A percentile compares a stretch with the other conserved stretches of the same genome.
Conservation (phyloP, 2,797 vertebrate species). For the Euphonia xanthogaster region DNA sequence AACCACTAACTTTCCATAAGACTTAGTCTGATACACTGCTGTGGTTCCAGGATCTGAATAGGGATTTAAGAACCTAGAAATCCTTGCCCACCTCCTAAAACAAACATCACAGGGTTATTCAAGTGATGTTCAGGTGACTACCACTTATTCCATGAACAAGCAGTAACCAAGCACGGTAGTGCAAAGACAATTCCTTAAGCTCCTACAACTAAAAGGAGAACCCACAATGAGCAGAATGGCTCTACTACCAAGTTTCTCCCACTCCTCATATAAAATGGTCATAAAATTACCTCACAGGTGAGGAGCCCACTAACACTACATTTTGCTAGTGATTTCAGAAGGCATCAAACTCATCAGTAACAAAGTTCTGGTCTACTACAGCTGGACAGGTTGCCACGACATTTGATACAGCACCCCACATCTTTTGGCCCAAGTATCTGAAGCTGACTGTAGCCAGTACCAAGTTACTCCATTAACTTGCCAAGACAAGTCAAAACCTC, state of each 20-base stretch:
- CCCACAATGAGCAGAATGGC: neutral
- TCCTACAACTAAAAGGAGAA: neutral
- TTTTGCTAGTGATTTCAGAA: neutral
- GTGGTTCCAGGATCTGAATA: neutral
- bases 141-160: neutral
- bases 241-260: neutral
- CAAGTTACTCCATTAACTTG: neutral
- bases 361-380: neutral
- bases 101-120: neutral
- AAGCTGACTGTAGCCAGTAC: neutral
- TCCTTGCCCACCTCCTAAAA: neutral
- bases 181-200: neutral
- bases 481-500: neutral
- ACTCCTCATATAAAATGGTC: neutral
- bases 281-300: neutral
- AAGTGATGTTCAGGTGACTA: neutral
- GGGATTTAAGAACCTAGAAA: neutral
- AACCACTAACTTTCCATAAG: neutral
- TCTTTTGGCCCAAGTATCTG: neutral
- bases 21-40: neutral
- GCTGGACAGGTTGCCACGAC: neutral
- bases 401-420: neutral
- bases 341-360: neutral
- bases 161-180: neutral
- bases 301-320: neutral